Base-by-base conservation (phyloP, 2,113 vertebrate species). In the Cryptomyrus ogoouensis region DNA sequence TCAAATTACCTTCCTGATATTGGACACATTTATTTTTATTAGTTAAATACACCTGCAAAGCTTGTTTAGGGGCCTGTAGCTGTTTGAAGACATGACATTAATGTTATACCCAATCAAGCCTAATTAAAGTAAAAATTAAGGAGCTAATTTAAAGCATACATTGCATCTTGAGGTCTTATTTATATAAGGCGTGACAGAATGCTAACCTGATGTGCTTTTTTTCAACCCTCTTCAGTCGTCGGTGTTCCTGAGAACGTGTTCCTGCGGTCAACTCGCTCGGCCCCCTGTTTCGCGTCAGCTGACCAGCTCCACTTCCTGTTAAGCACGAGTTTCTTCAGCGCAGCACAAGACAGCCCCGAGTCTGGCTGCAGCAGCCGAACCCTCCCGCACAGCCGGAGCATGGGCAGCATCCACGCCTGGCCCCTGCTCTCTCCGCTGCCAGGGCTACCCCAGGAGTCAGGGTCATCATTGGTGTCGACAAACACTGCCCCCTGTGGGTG, bases 301-400 rank as follows among this genome's bases (percentile, higher is more conserved):
- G 90, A 92, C 5, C 74, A 0, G 17, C 35, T 35, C 10, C 52
- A 84, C 50, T 15, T 90, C 12, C 84, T 56, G 12, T 19, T 50
- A 15, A 74, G 47, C 49, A 47, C 70, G 85, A 86, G 88, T 0
- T 85, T 91, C n/a, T 89, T 92, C 47, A 50, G 91, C 42, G 87
- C 91, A 56, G 66, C 89, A 74, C 12, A 56, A 52, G 50, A 58
- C 70, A 21, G 56, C 27, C 5, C 13, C 17, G 5, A 24, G 53
- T 1, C 86, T 9, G 66, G 17, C 53, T 91, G 53, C 50, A 91
- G 47, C 31, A 58, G 83, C 42, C 91, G 53, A 21, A 24, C 93
- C 5, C 91, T 96, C 49, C 90, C 92, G 86, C 96, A 96, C 91
- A 95, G 95, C 27, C 93, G 93, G 94, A 96, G 96, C 92, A 95